A percentile compares a stretch with the other conserved stretches of the same genome.
Conservation (phyloP, 1,140 invertebrate species). For the Dreissena polymorpha region DNA sequence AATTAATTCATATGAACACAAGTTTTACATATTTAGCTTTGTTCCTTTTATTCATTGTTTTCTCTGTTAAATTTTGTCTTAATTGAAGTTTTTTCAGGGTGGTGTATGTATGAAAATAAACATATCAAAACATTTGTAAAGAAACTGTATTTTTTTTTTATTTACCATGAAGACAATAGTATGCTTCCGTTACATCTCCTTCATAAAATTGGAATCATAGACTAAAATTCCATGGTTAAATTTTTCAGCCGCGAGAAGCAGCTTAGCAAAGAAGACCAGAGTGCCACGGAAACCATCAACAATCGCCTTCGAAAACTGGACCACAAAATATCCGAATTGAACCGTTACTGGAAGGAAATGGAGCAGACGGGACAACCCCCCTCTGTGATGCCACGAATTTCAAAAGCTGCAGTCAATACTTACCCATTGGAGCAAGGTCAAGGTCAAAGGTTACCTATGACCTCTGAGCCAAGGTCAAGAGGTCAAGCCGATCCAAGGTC, state of each 20-base stretch:
- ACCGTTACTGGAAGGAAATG: conserved; percentile 72
- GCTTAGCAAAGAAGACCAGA: conserved; percentile 69
- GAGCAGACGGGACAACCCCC: conserved; percentile 62
- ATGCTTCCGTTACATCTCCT: too few relatives aligned
- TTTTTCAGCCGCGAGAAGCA: conserved; percentile 64
- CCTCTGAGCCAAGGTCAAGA: conserved; percentile 19
- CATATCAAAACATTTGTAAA: too few relatives aligned
- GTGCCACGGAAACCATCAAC: conserved; percentile 67
- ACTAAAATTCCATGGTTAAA: too few relatives aligned
- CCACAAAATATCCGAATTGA: conserved; percentile 66
- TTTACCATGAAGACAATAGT: too few relatives aligned
- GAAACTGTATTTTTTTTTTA: too few relatives aligned
- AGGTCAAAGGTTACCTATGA: conserved; percentile 12
- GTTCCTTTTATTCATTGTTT: too few relatives aligned
- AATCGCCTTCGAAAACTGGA: conserved; percentile 69
- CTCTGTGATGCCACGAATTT: conserved; percentile 46
- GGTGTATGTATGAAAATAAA: too few relatives aligned
- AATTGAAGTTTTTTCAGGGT: too few relatives aligned
- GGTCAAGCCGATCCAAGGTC: conserved; percentile 35
- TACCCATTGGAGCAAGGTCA: conserved; percentile 40
- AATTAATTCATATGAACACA: too few relatives aligned
- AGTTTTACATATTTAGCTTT: too few relatives aligned
- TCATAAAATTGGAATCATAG: too few relatives aligned
- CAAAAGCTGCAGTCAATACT: conserved; percentile 27
- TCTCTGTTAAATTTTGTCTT: too few relatives aligned